phyloP scores from a whole-genome alignment of 2,797 vertebrate species.

The Onychomys torridus region DNA sequence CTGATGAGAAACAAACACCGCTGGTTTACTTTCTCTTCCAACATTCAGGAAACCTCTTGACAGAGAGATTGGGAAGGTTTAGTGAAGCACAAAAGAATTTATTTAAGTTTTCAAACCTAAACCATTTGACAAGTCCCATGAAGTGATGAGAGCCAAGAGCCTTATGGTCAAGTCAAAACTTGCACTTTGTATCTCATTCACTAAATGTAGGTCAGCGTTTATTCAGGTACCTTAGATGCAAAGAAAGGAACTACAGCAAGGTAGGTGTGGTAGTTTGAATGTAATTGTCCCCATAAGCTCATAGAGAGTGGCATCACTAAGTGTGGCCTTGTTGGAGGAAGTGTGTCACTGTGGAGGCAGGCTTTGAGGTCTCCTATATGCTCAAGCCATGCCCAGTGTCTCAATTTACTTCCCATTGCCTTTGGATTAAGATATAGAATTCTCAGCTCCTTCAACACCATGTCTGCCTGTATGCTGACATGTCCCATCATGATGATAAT shows the following conservation, averaged over 20 bases:
- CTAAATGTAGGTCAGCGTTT: not conserved
- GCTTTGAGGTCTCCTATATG: not conserved
- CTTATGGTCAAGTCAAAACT: slow-evolving; percentile 9
- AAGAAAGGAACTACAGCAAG: not conserved
- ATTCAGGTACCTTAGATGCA: not conserved
- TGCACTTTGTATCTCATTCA: not conserved
- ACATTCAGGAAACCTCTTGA: slow-evolving; percentile 77
- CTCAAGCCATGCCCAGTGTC: not conserved
- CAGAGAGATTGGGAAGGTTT: slow-evolving; percentile 68
- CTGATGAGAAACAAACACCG: slow-evolving; percentile 74
- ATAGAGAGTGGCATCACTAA: not conserved
- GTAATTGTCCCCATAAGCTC: not conserved
- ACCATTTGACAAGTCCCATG: slow-evolving; percentile 55
- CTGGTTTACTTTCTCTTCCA: slow-evolving; percentile 76
- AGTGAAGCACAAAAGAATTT: slow-evolving; percentile 69
- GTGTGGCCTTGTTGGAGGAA: not conserved
- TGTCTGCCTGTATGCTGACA: not conserved
- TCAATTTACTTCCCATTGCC: not conserved
- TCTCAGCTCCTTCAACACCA: not conserved
- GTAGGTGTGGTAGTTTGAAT: not conserved
- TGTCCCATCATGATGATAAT: not conserved
- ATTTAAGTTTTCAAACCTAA: slow-evolving; percentile 73
- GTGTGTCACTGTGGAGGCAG: not conserved
- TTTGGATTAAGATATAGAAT: not conserved
- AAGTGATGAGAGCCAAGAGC: slow-evolving; percentile 58